Evolutionary conservation across 2,888 invertebrate genomes (phyloP).

Genomic region (Drosophila subquinaria): DNA sequence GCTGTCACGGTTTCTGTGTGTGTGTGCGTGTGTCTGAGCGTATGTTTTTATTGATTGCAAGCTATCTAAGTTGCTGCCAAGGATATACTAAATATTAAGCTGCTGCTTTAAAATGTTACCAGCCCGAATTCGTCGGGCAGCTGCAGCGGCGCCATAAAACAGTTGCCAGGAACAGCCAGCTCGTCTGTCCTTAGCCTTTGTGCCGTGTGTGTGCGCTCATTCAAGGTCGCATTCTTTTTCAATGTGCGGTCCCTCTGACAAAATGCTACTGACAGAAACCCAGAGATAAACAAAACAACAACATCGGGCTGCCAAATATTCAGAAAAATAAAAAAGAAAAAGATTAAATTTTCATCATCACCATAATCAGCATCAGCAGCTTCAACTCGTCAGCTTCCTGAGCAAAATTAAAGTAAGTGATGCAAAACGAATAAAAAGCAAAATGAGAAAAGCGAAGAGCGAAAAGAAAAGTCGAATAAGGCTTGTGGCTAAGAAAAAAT

Average conservation of each 20-base stretch:
- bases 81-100: slow-evolving; percentile 44
- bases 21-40: slow-evolving; percentile 27
- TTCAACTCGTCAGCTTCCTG: slow-evolving; percentile 46
- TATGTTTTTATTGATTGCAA: slow-evolving; percentile 72
- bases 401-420: slow-evolving; percentile 66
- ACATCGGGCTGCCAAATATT: slow-evolving; percentile 22
- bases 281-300: slow-evolving; percentile 39
- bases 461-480: slow-evolving; percentile 23
- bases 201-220: slow-evolving; percentile 33
- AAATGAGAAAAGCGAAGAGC: neutral
- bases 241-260: slow-evolving; percentile 41
- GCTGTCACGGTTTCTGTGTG: slow-evolving; percentile 10
- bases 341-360: slow-evolving; percentile 9
- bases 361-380: slow-evolving; percentile 16
- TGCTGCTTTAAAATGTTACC: slow-evolving; percentile 56
- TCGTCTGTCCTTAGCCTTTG: slow-evolving; percentile 14
- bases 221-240: slow-evolving; percentile 64
- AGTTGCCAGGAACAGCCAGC: slow-evolving; percentile 30
- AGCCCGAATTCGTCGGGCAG: slow-evolving; percentile 30
- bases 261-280: slow-evolving; percentile 67
- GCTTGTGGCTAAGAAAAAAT: slow-evolving; percentile 20
- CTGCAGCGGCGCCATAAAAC: slow-evolving; percentile 50
- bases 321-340: slow-evolving; percentile 6
- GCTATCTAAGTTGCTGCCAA: slow-evolving; percentile 42
- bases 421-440: slow-evolving; percentile 11